Evolutionary conservation across 2,888 invertebrate species (phyloP).

Genomic region (Nesidiocoris tenuis): DNA sequence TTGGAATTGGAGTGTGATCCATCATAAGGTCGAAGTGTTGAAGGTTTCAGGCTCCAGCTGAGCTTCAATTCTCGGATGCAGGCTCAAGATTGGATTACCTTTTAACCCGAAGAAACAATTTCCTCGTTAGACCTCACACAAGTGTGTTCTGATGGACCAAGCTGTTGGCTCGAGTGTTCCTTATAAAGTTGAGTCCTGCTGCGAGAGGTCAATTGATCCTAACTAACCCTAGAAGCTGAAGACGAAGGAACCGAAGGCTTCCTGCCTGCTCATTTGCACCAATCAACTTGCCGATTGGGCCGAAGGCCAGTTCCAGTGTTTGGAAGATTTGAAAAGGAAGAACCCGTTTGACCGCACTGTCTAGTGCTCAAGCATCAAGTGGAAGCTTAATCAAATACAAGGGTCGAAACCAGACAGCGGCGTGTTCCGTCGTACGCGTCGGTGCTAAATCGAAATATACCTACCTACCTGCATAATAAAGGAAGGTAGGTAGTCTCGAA

Average conservation of each 20-base stretch:
- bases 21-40: not conserved
- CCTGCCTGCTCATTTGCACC: slow-evolving; percentile 38
- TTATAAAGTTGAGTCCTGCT: slow-evolving; percentile 28
- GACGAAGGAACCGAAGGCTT: slow-evolving; percentile 11
- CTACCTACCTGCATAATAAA: too few species aligned
- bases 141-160: slow-evolving; percentile 12
- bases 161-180: slow-evolving; percentile 31
- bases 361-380: not conserved
- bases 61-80: not conserved
- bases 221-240: slow-evolving; percentile 29
- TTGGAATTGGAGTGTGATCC: too few species aligned
- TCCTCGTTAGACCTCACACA: slow-evolving; percentile 32
- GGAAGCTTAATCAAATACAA: not conserved
- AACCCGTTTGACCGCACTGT: not conserved
- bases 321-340: slow-evolving; percentile 10
- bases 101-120: slow-evolving; percentile 19
- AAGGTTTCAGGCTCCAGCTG: too few species aligned
- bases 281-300: slow-evolving; percentile 25
- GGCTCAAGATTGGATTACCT: not conserved
- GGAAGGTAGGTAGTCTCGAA: too few species aligned
- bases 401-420: not conserved
- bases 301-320: slow-evolving; percentile 10
- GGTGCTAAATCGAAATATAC: too few species aligned
- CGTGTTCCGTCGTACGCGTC: too few species aligned
- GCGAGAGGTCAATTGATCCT: slow-evolving; percentile 27